phyloP scores from a whole-genome alignment of 64 coral and sea anemone genomes.

The Hydrozoanthus tunicans region DNA sequence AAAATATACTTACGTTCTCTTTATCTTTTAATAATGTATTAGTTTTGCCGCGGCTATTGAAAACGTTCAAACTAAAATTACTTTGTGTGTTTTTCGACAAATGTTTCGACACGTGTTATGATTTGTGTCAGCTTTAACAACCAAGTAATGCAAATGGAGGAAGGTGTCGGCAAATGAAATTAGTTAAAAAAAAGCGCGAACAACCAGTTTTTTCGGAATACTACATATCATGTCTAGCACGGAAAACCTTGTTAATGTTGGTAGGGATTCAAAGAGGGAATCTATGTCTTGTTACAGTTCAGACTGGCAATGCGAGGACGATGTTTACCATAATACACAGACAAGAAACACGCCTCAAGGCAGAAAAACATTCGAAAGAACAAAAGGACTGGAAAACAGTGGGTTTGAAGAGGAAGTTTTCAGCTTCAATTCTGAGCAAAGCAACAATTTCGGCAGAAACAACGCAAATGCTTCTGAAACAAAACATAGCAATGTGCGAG shows the following conservation, averaged over 20 bases:
- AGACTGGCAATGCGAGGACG: conserved; percentile 5
- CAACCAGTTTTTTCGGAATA: neutral
- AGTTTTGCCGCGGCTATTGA: conserved; percentile 1
- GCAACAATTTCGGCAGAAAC: neutral
- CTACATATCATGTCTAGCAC: conserved; percentile 15
- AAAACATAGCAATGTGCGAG: neutral
- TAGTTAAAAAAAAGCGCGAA: neutral
- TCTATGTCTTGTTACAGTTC: neutral
- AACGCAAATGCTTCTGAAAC: neutral
- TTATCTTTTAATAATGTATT: conserved; percentile 37
- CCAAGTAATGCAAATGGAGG: neutral
- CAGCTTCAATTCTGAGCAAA: neutral
- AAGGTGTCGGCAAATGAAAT: neutral
- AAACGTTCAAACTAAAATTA: conserved; percentile 16
- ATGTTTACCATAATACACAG: neutral
- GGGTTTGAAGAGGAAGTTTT: conserved; percentile 8
- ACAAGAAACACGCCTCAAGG: neutral
- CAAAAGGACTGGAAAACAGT: neutral
- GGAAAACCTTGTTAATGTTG: conserved; percentile 20
- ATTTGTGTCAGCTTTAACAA: neutral
- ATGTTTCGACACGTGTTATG: neutral
- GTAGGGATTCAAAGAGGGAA: neutral
- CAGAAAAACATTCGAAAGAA: neutral
- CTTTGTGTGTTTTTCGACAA: conserved; percentile 27
- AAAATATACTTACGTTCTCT: neutral